Conservation (phyloP, 2,797 vertebrate genomes). For the Muscicapa striata region DNA sequence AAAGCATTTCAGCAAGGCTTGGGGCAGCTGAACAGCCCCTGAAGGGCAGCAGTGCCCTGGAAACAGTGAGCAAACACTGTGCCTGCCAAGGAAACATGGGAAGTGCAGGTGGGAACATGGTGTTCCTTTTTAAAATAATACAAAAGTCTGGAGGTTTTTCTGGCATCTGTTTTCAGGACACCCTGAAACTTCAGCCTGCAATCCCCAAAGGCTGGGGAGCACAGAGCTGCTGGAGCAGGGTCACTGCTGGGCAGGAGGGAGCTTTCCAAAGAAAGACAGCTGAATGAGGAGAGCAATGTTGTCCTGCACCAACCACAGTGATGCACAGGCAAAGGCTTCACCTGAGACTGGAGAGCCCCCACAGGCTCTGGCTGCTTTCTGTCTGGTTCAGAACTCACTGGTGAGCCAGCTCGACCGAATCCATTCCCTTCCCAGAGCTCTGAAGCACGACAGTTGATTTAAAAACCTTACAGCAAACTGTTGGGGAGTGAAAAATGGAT, state of each 20-base stretch:
- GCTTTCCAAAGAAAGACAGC: neutral
- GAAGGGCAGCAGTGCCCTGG: neutral
- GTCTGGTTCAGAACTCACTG: neutral
- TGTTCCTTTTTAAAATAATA: neutral
- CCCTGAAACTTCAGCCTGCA: neutral
- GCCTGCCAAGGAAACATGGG: rapidly evolving
- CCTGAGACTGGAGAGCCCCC: neutral
- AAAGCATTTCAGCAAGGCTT: neutral
- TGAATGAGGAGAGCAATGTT: rapidly evolving
- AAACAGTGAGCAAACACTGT: rapidly evolving
- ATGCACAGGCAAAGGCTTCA: neutral
- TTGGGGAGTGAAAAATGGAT: conserved; percentile 16
- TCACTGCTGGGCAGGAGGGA: neutral
- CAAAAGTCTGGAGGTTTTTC: neutral
- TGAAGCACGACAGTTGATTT: neutral
- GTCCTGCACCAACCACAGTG: neutral
- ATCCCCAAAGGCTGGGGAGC: neutral
- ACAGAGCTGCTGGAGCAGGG: neutral
- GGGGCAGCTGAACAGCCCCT: neutral
- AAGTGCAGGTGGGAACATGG: rapidly evolving
- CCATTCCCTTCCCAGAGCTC: neutral
- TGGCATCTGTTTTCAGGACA: neutral
- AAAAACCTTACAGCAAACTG: neutral
- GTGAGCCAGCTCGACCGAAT: neutral
- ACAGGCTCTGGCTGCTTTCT: neutral